Evolutionary conservation across 2,797 vertebrate species (phyloP).

Genomic region (Sebastolobus alascanus): DNA sequence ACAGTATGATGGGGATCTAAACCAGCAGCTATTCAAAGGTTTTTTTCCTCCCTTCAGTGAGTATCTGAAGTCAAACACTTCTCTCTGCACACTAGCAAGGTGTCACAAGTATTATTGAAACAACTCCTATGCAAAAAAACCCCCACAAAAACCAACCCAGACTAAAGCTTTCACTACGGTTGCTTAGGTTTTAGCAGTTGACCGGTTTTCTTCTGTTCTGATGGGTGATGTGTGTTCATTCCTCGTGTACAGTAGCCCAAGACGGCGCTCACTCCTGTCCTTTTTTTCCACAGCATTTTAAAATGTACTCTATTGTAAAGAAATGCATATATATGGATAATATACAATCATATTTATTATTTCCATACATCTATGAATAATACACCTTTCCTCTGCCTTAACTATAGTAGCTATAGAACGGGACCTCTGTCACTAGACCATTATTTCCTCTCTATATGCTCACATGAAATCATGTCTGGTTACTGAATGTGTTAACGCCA

Average conservation of each 20-base stretch:
- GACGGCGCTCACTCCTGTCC: slow-evolving; percentile 44
- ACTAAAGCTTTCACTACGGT: slow-evolving; percentile 66
- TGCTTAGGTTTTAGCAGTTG: slow-evolving; percentile 63
- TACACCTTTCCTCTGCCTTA: slow-evolving; percentile 76
- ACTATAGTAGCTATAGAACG: slow-evolving; percentile 71
- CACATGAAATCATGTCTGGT: slow-evolving; percentile 35
- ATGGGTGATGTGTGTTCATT: slow-evolving; percentile 54
- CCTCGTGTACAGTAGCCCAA: slow-evolving; percentile 52
- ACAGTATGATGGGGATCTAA: slow-evolving; percentile 39
- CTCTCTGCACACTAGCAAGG: slow-evolving; percentile 66
- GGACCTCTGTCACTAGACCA: slow-evolving; percentile 55
- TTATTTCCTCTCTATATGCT: slow-evolving; percentile 3
- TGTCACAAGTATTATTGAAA: slow-evolving; percentile 71
- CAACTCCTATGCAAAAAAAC: slow-evolving; percentile 82
- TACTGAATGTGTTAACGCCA: slow-evolving; percentile 54
- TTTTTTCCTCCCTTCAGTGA: slow-evolving; percentile 40
- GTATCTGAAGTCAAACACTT: slow-evolving; percentile 50
- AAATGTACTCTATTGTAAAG: slow-evolving; percentile 78
- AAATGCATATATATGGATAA: slow-evolving; percentile 73
- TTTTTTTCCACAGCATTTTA: slow-evolving; percentile 61
- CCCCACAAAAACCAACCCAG: slow-evolving; percentile 43
- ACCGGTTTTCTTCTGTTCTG: slow-evolving; percentile 59
- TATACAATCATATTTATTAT: slow-evolving; percentile 85
- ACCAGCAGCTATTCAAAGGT: slow-evolving; percentile 73
- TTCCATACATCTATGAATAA: slow-evolving; percentile 70